Conservation (phyloP, 2,888 invertebrate species). For the Alsophila aescularia region DNA sequence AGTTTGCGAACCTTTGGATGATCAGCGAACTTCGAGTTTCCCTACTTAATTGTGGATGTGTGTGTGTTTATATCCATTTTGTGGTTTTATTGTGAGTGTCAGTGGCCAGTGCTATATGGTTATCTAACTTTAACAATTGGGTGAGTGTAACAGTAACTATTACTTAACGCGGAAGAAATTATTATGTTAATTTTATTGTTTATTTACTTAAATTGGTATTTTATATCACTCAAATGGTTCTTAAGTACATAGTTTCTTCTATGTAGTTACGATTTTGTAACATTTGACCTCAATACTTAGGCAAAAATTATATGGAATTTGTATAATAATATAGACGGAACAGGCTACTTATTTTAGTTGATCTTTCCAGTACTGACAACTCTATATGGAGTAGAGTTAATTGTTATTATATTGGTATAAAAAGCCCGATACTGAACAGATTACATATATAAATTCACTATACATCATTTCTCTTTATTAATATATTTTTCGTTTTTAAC, state of each 20-base stretch:
- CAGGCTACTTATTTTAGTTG: too few relatives aligned
- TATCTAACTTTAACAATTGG: slow-evolving; percentile 40
- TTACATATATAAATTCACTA: too few relatives aligned
- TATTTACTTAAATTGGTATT: slow-evolving; percentile 14
- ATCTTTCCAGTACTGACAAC: too few relatives aligned
- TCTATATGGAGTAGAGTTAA: too few relatives aligned
- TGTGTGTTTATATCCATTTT: slow-evolving; percentile 51
- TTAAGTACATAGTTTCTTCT: slow-evolving; percentile 5
- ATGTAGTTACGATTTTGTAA: slow-evolving; percentile 3
- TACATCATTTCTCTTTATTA: too few relatives aligned
- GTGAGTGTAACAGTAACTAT: slow-evolving; percentile 38
- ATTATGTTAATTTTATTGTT: slow-evolving; percentile 24
- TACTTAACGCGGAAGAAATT: slow-evolving; percentile 5
- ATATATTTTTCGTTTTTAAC: too few relatives aligned
- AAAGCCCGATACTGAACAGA: too few relatives aligned
- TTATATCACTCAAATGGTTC: slow-evolving; percentile 7
- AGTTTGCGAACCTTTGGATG: slow-evolving; percentile 63
- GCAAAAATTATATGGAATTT: neutral
- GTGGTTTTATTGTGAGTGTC: slow-evolving; percentile 43
- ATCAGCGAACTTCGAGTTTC: slow-evolving; percentile 58
- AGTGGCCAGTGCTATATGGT: slow-evolving; percentile 51
- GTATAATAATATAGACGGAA: neutral
- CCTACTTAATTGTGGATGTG: slow-evolving; percentile 46
- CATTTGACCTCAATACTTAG: slow-evolving; percentile 4
- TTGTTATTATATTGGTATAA: too few relatives aligned